A percentile compares a stretch with the other conserved stretches of the same genome.
phyloP scores from a whole-genome alignment of 2,888 invertebrate genomes.

The Macrosoma leucophasiata region DNA sequence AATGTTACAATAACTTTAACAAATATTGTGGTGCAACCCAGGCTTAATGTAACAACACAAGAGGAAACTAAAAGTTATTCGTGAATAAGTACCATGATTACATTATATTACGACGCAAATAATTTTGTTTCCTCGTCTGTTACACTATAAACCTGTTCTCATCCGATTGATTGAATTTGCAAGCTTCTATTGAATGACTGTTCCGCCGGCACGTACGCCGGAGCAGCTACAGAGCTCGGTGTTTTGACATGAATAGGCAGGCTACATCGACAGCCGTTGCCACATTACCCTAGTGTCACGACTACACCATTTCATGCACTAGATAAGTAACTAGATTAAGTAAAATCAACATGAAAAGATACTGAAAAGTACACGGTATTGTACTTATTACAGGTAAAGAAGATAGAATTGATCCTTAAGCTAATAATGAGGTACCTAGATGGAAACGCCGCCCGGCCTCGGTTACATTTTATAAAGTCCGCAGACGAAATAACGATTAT shows the following conservation, averaged over 20 bases:
- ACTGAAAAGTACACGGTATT: too few relatives aligned
- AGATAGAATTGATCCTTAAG: slow-evolving; percentile 22
- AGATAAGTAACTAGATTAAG: too few relatives aligned
- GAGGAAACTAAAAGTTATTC: slow-evolving; percentile 11
- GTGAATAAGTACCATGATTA: slow-evolving; percentile 13
- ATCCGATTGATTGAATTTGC: slow-evolving; percentile 55
- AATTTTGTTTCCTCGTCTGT: too few relatives aligned
- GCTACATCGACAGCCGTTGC: too few relatives aligned
- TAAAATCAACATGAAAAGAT: too few relatives aligned
- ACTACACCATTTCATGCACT: too few relatives aligned
- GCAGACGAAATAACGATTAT: slow-evolving; percentile 73
- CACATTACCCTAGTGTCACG: slow-evolving; percentile 43
- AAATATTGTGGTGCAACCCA: too few relatives aligned
- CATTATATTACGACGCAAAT: too few relatives aligned
- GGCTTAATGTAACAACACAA: slow-evolving; percentile 4
- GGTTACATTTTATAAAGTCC: slow-evolving; percentile 65
- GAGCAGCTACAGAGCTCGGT: slow-evolving; percentile 27
- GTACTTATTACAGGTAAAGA: too few relatives aligned
- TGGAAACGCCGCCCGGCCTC: slow-evolving; percentile 38
- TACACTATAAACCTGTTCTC: too few relatives aligned
- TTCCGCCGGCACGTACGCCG: slow-evolving; percentile 53
- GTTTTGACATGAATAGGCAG: slow-evolving; percentile 51
- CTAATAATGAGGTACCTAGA: slow-evolving; percentile 28
- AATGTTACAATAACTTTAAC: too few relatives aligned
- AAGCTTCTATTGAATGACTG: slow-evolving; percentile 41